Conservation (phyloP, 2,797 vertebrate species). For the Epinephelus malabaricus region DNA sequence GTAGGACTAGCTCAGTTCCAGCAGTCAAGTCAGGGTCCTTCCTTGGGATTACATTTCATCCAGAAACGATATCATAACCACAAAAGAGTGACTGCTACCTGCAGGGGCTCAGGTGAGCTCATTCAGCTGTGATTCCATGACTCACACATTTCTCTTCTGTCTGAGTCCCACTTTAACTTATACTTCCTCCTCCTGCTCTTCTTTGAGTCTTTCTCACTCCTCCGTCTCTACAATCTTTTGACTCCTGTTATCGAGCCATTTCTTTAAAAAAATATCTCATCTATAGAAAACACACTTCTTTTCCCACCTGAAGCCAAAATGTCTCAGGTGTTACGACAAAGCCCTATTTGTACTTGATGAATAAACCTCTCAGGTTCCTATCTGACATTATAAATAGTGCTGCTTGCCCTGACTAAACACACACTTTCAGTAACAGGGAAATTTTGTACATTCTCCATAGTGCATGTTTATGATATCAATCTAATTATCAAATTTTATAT, state of each 20-base stretch:
- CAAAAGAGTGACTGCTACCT: conserved; percentile 87
- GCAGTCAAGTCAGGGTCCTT: conserved; percentile 84
- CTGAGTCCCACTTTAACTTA: conserved; percentile 33
- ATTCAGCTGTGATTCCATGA: conserved; percentile 81
- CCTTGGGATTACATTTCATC: conserved; percentile 89
- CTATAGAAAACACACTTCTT: neutral
- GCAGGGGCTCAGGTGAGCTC: conserved; percentile 85
- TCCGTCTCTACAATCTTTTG: neutral
- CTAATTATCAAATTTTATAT: too few relatives aligned
- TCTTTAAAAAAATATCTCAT: neutral
- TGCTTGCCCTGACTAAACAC: neutral
- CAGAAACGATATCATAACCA: conserved; percentile 89
- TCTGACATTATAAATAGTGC: neutral
- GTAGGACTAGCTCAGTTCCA: conserved; percentile 83
- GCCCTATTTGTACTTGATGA: too few relatives aligned
- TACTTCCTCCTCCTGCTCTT: neutral
- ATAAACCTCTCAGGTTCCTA: neutral
- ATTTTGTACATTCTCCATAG: too few relatives aligned
- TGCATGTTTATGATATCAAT: too few relatives aligned
- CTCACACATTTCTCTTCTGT: conserved; percentile 45
- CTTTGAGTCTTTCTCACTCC: conserved; percentile 53
- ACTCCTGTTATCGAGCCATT: neutral
- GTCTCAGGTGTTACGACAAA: too few relatives aligned
- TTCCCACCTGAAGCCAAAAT: neutral
- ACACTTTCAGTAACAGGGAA: too few relatives aligned